A percentile compares a stretch with the other conserved stretches of the same genome.
Evolutionary conservation across 2,888 invertebrate species (phyloP).

Genomic region (Gnatocerus cornutus): DNA sequence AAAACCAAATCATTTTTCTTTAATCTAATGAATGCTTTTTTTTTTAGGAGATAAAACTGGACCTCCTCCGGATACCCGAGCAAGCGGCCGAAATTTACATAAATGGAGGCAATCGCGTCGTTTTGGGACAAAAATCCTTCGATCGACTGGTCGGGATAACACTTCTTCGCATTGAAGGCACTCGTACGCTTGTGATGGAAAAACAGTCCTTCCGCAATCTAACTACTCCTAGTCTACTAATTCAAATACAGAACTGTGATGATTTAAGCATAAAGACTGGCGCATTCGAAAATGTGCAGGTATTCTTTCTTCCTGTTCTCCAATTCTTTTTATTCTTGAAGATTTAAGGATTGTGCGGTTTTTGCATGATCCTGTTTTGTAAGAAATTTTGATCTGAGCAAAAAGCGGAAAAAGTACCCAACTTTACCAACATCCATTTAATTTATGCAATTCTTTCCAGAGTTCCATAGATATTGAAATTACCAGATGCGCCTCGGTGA

Average conservation of each 20-base stretch:
- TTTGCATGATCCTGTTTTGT: too few relatives aligned
- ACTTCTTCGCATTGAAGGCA: slow-evolving; percentile 74
- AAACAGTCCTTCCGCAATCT: slow-evolving; percentile 77
- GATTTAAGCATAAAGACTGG: slow-evolving; percentile 76
- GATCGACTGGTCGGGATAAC: slow-evolving; percentile 73
- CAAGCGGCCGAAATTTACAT: slow-evolving; percentile 76
- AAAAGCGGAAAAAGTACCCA: too few relatives aligned
- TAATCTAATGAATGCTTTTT: background rate
- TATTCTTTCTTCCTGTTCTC: slow-evolving; percentile 53
- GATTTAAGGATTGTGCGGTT: too few relatives aligned
- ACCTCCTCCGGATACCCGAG: slow-evolving; percentile 74
- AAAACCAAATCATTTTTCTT: background rate
- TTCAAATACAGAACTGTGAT: slow-evolving; percentile 77
- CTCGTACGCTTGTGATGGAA: slow-evolving; percentile 74
- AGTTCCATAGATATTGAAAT: slow-evolving; percentile 79
- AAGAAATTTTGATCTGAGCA: too few relatives aligned
- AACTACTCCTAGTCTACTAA: slow-evolving; percentile 75
- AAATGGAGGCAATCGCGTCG: slow-evolving; percentile 74
- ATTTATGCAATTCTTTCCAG: slow-evolving; percentile 66
- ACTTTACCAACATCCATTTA: too few relatives aligned
- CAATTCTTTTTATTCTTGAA: too few relatives aligned
- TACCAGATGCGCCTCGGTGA: slow-evolving; percentile 74
- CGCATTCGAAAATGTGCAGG: slow-evolving; percentile 77
- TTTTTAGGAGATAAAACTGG: slow-evolving; percentile 71
- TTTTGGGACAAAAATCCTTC: slow-evolving; percentile 75